Base-by-base conservation (phyloP, 2,888 invertebrate genomes). In the Drosophila austrosaltans region DNA sequence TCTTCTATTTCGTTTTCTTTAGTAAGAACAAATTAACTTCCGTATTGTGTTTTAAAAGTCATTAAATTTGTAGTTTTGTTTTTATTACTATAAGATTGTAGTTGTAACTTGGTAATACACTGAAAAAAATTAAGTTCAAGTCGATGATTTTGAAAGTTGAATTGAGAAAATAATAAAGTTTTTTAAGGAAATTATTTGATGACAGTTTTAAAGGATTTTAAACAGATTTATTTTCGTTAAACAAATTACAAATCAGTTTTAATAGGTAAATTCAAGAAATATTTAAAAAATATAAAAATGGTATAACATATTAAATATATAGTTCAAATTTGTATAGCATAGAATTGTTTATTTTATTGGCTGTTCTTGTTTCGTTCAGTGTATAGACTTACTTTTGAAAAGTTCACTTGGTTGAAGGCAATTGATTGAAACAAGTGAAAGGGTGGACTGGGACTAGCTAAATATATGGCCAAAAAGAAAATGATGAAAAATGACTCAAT, bases 21-120 rank as follows among this genome's bases (percentile, higher is more conserved):
- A 8, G 53, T 58, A 20, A 39, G 57, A 54, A 53, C 39, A 58
- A 59, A 63, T 58, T 22, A 56, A 78, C 80, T 82, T 82, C 82
- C 82, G 84, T 69, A 66, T 82, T 77, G 39, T 30, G 25, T 61
- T 32, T 44, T 32, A 73, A 77, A 77, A 71, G 58, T 64, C 74
- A 74, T 79, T 77, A 73, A 63, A 53, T 54, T 12, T 3, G 8
- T 32, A 16, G n/a, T 16, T 36, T 57, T 44, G 32, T 10, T 25
- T 48, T 36, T 36, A 2, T 30, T 16, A 16, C 3, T 36, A 32
- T 32, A 6, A 48, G 10, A 48, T 25, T 48, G 22, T 8, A 48
- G 48, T 48, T 48, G 48, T 48, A 48, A 48, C 1, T 4, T 4
- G 3, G 12, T 2, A 10, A 10, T 48, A 48, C 48, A 48, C 25